A percentile compares a stretch with the other conserved stretches of the same genome.
phyloP scores from a whole-genome alignment of 1,140 invertebrate species.

The Mercenaria mercenaria region DNA sequence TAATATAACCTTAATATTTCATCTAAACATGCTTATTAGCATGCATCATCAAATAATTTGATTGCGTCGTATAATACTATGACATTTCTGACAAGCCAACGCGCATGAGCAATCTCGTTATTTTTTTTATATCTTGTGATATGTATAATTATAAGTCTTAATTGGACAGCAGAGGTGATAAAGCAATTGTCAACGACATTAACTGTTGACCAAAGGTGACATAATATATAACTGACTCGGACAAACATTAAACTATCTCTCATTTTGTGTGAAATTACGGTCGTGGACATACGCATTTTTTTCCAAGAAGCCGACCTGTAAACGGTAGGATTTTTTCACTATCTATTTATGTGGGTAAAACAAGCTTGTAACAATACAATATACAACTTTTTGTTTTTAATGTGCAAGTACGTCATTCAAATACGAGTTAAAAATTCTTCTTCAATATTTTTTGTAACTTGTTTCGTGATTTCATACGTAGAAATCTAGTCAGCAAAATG shows the following conservation, averaged over 20 bases:
- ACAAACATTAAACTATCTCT: background rate
- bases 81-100: background rate
- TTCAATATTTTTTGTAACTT: too few species aligned
- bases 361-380: too few species aligned
- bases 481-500: too few species aligned
- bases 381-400: too few species aligned
- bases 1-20: too few species aligned
- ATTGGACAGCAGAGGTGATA: conserved; percentile 25
- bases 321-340: too few species aligned
- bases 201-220: conserved; percentile 25
- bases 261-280: background rate
- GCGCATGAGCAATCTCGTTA: conserved; percentile 12
- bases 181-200: background rate
- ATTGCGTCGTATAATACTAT: background rate
- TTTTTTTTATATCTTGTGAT: background rate
- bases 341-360: too few species aligned
- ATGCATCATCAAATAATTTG: too few species aligned
- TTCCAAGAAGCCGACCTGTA: background rate
- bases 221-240: background rate
- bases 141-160: conserved; percentile 16
- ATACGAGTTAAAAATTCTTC: too few species aligned
- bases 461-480: too few species aligned
- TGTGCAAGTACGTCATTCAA: too few species aligned
- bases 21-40: too few species aligned
- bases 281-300: background rate